These are phyloP conservation scores for Oreortyx pictus DNA, from an alignment of 2,797 vertebrate genomes.

Conservation along the genomic window DNA sequence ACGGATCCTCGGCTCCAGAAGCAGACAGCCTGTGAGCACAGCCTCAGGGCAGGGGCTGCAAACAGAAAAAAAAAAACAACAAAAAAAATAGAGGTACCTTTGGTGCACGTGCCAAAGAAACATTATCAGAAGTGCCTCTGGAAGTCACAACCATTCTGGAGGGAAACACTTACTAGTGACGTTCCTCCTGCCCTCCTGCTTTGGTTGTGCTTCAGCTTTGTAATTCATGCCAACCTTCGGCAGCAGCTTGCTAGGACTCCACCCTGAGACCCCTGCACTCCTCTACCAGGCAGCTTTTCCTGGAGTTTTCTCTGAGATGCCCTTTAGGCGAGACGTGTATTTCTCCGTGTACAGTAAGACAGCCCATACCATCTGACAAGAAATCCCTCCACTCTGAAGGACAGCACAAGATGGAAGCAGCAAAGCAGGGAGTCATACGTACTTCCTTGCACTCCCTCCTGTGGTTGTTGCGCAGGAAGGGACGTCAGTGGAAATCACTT, in stretches of 20 bases:
- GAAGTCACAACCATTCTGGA: not conserved
- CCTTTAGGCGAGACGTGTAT: not conserved
- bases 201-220: conserved; percentile 1
- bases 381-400: not conserved
- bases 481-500: not conserved
- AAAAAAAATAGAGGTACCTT: not conserved
- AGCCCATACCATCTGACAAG: not conserved
- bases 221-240: not conserved
- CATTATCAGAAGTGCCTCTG: not conserved
- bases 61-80: not conserved
- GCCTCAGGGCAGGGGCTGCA: accelerated
- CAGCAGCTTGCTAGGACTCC: not conserved
- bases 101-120: not conserved
- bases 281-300: not conserved
- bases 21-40: not conserved
- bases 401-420: not conserved
- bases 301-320: not conserved
- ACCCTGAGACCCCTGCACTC: not conserved
- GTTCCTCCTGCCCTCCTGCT: conserved; percentile 36
- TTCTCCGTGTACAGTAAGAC: not conserved
- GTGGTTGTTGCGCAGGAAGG: not conserved
- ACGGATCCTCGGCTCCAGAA: not conserved
- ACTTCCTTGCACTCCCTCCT: not conserved
- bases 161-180: not conserved
- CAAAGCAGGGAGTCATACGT: not conserved